Conservation (phyloP, 2,113 vertebrate genomes). For the Machaerirhynchus nigripectus region DNA sequence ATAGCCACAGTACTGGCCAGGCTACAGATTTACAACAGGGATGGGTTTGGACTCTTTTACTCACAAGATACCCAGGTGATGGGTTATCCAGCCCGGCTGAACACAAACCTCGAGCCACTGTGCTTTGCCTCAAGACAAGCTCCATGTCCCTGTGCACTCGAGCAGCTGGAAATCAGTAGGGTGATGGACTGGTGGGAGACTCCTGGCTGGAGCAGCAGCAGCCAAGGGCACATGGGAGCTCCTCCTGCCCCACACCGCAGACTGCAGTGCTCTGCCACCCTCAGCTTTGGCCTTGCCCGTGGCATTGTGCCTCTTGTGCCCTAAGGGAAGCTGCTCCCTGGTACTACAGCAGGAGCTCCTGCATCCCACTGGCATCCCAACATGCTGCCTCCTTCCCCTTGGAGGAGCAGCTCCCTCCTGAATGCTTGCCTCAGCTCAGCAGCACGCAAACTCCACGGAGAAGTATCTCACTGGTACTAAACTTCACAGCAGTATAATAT, state of each 20-base stretch:
- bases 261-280: not conserved
- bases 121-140: not conserved
- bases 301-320: not conserved
- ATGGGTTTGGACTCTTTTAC: not conserved
- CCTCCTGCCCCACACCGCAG: not conserved
- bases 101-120: not conserved
- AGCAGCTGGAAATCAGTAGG: not conserved
- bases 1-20: not conserved
- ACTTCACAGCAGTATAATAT: not conserved
- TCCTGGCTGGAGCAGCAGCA: not conserved
- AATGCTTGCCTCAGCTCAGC: not conserved
- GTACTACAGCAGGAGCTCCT: not conserved
- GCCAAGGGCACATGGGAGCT: not conserved
- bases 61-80: not conserved
- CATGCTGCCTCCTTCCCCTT: fast-evolving
- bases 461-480: not conserved
- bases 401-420: not conserved
- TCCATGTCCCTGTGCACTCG: fast-evolving
- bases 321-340: not conserved
- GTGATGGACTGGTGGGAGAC: not conserved
- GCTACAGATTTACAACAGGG: not conserved
- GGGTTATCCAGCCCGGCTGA: not conserved
- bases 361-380: not conserved
- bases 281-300: not conserved
- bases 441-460: not conserved